phyloP scores from a whole-genome alignment of 1,140 invertebrate genomes.

The Calosoma granatense region DNA sequence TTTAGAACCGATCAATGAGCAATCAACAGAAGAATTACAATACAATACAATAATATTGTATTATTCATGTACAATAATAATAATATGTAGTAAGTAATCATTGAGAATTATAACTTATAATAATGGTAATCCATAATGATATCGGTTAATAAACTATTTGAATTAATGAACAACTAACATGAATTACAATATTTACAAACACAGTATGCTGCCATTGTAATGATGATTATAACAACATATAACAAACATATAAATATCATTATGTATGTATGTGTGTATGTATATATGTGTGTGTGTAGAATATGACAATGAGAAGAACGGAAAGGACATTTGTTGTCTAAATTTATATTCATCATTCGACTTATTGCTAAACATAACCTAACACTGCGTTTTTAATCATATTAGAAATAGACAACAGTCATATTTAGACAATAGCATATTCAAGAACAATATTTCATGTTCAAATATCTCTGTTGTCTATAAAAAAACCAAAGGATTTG shows the following conservation, averaged over 20 bases:
- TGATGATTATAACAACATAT: background rate
- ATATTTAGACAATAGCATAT: background rate
- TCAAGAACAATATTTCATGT: background rate
- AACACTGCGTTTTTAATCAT: slow-evolving; percentile 7
- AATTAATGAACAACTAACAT: background rate
- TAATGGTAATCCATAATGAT: too few relatives aligned
- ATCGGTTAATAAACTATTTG: too few relatives aligned
- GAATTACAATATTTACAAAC: background rate
- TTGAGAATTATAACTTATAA: too few relatives aligned
- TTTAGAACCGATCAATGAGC: slow-evolving; percentile 1
- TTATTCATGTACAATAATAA: background rate
- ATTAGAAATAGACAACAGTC: background rate
- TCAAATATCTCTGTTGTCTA: background rate
- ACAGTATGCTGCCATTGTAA: background rate
- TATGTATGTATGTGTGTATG: too few relatives aligned
- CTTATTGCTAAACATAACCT: slow-evolving; percentile 8
- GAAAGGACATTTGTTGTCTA: background rate
- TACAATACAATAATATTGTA: background rate
- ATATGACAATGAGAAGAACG: slow-evolving; percentile 3
- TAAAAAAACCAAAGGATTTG: background rate
- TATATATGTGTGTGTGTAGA: too few relatives aligned
- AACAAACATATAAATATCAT: slow-evolving; percentile 4
- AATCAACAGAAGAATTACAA: background rate
- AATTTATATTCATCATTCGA: background rate
- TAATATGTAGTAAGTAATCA: too few relatives aligned